These are phyloP conservation scores for Bombus pascuorum DNA, from an alignment of 1,140 invertebrate species.

Conservation along the genomic window DNA sequence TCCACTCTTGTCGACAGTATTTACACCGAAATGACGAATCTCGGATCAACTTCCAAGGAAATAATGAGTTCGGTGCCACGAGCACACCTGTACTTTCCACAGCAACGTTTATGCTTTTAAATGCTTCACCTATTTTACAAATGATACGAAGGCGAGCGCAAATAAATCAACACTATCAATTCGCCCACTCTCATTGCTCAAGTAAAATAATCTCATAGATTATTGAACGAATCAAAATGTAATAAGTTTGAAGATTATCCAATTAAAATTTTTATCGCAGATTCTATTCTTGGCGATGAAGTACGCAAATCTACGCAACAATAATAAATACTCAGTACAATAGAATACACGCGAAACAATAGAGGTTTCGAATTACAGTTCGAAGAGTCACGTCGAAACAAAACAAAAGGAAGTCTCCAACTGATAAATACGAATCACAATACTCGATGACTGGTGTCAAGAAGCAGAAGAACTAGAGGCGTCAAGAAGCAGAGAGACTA, in stretches of 20 bases:
- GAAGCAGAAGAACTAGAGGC: background rate
- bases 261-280: background rate
- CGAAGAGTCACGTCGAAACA: background rate
- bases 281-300: background rate
- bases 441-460: background rate
- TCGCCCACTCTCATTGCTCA: background rate
- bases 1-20: background rate
- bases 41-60: too few relatives aligned
- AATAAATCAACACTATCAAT: background rate
- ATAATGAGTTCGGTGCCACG: background rate
- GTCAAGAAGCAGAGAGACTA: background rate
- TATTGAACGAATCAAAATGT: background rate
- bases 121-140: background rate
- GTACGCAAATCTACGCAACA: too few relatives aligned
- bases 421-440: background rate
- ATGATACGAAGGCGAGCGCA: background rate
- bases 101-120: too few relatives aligned
- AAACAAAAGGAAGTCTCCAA: background rate
- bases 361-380: background rate
- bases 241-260: background rate
- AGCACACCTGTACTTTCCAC: background rate
- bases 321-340: background rate
- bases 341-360: too few relatives aligned
- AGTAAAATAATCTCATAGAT: too few relatives aligned
- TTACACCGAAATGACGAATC: background rate